A percentile compares a stretch with the other conserved stretches of the same genome.
phyloP scores from a whole-genome alignment of 2,113 vertebrate genomes.

The Bolborhynchus lineola region DNA sequence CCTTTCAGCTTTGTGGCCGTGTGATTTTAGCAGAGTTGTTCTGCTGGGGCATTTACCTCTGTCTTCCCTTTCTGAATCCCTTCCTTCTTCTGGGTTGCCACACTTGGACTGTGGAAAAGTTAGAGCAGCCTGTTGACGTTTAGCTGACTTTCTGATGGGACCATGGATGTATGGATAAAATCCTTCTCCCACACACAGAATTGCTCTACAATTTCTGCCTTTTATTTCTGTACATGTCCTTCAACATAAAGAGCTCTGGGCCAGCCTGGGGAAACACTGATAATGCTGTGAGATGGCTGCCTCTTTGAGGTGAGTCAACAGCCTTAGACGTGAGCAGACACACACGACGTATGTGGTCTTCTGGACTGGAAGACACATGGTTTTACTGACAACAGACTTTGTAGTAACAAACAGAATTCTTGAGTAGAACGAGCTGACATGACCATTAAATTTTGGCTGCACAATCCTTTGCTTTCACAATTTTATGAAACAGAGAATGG shows the following conservation, averaged over 20 bases:
- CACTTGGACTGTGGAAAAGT: background rate
- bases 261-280: background rate
- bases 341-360: background rate
- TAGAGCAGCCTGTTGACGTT: background rate
- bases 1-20: background rate
- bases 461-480: background rate
- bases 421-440: background rate
- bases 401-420: background rate
- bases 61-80: background rate
- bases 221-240: background rate
- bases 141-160: background rate
- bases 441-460: background rate
- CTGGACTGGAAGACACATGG: background rate
- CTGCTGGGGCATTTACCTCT: background rate
- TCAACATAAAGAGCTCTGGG: background rate
- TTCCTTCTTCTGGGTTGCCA: background rate
- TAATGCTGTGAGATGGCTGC: background rate
- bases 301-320: background rate
- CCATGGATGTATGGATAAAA: background rate
- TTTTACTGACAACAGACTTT: background rate
- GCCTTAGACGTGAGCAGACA: background rate
- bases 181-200: background rate
- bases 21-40: background rate
- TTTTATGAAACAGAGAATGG: background rate
- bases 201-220: background rate